A percentile compares a stretch with the other conserved stretches of the same genome.
phyloP scores from a whole-genome alignment of 2,888 invertebrate species.

The Cryptocheilus praepositus region DNA sequence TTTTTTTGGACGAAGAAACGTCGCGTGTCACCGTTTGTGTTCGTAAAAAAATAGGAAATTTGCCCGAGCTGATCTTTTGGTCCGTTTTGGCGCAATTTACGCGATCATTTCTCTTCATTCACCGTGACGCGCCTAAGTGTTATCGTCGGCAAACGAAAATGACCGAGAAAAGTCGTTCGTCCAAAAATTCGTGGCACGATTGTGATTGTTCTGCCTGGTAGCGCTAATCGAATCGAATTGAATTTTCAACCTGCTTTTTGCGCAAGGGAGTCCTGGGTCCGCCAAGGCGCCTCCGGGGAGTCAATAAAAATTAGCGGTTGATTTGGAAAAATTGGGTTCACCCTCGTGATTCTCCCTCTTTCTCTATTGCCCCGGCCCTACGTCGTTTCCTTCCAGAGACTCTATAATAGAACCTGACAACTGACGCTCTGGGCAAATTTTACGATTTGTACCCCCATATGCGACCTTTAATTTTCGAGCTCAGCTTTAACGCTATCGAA shows the following conservation, averaged over 20 bases:
- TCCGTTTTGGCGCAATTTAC: no score
- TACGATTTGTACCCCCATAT: no score
- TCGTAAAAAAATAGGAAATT: no score
- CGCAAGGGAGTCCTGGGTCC: slow-evolving; percentile 14
- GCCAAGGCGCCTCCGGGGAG: slow-evolving; percentile 23
- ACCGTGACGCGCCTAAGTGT: no score
- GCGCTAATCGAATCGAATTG: slow-evolving; percentile 64
- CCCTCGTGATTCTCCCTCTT: slow-evolving; percentile 3
- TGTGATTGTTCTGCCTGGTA: slow-evolving; percentile 48
- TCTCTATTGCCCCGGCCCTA: background rate
- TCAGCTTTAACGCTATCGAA: no score
- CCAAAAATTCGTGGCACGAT: slow-evolving; percentile 61
- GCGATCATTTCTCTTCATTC: no score
- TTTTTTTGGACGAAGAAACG: no score
- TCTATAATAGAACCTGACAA: slow-evolving; percentile 19
- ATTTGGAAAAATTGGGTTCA: slow-evolving; percentile 44
- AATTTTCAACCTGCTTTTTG: slow-evolving; percentile 60
- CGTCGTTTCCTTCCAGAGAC: background rate
- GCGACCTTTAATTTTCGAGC: no score
- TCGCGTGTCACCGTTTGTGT: no score
- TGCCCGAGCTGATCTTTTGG: no score
- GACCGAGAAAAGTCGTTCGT: slow-evolving; percentile 33
- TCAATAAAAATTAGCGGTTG: slow-evolving; percentile 59
- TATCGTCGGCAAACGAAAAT: slow-evolving; percentile 27
- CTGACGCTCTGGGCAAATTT: no score